Conservation (phyloP, 2,113 vertebrate genomes). For the Picathartes gymnocephalus region DNA sequence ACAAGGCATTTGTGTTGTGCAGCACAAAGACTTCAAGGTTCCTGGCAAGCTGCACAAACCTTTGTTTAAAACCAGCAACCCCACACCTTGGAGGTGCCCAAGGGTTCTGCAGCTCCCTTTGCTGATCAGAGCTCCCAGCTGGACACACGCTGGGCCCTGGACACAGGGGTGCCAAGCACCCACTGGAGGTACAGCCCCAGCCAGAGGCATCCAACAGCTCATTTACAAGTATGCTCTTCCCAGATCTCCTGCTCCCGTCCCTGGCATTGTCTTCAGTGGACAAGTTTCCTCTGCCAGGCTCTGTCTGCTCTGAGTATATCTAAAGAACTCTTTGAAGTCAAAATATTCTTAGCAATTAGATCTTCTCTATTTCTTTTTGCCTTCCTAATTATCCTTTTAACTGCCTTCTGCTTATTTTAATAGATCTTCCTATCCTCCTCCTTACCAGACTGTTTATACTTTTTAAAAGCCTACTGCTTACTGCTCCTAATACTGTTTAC, state of each 20-base stretch:
- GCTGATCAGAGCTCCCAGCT: background rate
- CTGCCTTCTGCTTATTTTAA: constrained; percentile 68
- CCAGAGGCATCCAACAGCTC: background rate
- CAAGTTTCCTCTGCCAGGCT: background rate
- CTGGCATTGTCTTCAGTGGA: background rate
- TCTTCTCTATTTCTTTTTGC: constrained; percentile 47
- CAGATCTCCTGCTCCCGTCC: background rate
- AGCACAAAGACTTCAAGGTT: background rate
- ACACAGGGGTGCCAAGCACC: background rate
- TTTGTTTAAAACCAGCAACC: background rate
- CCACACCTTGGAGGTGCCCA: accelerated
- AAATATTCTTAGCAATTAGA: constrained; percentile 55
- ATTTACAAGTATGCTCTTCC: background rate
- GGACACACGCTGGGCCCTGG: background rate
- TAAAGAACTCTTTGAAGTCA: constrained; percentile 33
- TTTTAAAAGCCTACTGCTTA: constrained; percentile 56
- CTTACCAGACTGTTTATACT: constrained; percentile 63
- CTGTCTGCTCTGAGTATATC: background rate
- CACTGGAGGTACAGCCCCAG: background rate
- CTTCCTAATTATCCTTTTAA: constrained; percentile 66
- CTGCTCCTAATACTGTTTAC: constrained; percentile 56
- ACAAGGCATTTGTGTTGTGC: background rate
- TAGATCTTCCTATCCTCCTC: constrained; percentile 53
- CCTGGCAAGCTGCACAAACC: background rate
- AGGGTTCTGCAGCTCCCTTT: background rate